Conservation (phyloP, 2,113 vertebrate species). For the Bubalus kerabau region DNA sequence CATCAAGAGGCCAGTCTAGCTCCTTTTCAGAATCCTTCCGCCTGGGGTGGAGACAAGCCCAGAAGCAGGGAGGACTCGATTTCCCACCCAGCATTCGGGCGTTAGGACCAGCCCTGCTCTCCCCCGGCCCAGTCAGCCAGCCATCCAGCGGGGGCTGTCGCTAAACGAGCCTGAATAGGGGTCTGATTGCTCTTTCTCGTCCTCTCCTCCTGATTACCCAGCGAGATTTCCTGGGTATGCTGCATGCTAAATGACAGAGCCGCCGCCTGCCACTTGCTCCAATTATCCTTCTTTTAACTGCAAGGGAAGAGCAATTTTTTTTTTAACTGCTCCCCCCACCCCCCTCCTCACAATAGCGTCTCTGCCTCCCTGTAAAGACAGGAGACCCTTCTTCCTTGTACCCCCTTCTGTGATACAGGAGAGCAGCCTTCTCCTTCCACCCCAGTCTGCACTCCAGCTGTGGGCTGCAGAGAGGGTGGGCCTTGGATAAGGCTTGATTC, state of each 20-base stretch:
- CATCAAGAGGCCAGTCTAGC: not conserved
- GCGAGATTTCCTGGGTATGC: conserved; percentile 85
- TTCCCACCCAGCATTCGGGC: not conserved
- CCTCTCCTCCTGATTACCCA: conserved; percentile 81
- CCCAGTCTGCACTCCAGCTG: conserved; percentile 44
- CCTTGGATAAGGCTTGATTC: not conserved
- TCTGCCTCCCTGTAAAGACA: conserved; percentile 72
- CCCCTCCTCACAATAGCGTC: conserved; percentile 40
- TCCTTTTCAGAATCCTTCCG: not conserved
- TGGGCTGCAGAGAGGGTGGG: not conserved
- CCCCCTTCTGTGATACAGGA: not conserved
- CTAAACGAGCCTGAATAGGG: conserved; percentile 83
- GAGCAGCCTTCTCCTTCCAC: not conserved
- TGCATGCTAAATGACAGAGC: conserved; percentile 81
- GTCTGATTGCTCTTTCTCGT: conserved; percentile 84
- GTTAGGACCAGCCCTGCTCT: not conserved
- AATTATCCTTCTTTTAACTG: conserved; percentile 83
- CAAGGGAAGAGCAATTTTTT: conserved; percentile 78
- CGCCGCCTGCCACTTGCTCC: conserved; percentile 79
- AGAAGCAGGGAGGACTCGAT: not conserved
- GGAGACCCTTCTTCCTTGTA: conserved; percentile 61
- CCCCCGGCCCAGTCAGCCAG: conserved; percentile 56
- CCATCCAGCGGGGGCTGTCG: conserved; percentile 81
- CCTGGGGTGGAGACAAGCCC: not conserved
- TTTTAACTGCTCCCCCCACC: conserved; percentile 19